Conservation (phyloP, 2,888 invertebrate genomes). For the Tetropium fuscum region DNA sequence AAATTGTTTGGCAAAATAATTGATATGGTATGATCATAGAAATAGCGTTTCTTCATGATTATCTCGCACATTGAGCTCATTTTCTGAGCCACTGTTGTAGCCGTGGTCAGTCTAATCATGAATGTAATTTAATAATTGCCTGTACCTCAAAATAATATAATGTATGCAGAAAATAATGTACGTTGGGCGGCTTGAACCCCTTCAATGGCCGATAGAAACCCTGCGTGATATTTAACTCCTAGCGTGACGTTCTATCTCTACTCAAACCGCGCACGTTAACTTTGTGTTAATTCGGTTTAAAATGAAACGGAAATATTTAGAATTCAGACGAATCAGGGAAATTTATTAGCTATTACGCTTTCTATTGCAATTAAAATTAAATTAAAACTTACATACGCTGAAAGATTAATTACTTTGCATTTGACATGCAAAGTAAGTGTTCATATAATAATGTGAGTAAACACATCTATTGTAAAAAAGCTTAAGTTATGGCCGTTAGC, state of each 20-base stretch:
- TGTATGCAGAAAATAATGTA: slow-evolving; percentile 34
- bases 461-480: slow-evolving; percentile 5
- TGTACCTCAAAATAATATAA: slow-evolving; percentile 17
- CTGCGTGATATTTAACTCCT: slow-evolving; percentile 46
- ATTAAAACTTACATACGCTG: background rate
- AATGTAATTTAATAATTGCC: too few relatives aligned
- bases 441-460: background rate
- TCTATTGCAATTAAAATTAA: background rate
- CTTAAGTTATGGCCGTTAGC: slow-evolving; percentile 3
- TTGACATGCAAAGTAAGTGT: slow-evolving; percentile 17
- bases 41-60: too few relatives aligned
- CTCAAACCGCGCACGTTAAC: slow-evolving; percentile 23
- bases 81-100: too few relatives aligned
- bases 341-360: background rate
- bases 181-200: slow-evolving; percentile 38
- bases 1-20: too few relatives aligned
- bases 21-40: too few relatives aligned
- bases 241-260: slow-evolving; percentile 41
- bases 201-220: slow-evolving; percentile 37
- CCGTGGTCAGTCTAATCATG: too few relatives aligned
- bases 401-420: background rate
- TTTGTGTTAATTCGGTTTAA: slow-evolving; percentile 16
- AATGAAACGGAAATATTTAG: too few relatives aligned
- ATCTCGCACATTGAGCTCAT: too few relatives aligned
- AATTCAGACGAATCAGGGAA: background rate